Percentiles rank a stretch among this genome's conserved stretches.
These are phyloP conservation scores for Zosterops hypoxanthus DNA, from an alignment of 2,113 vertebrate species.

Conservation along the genomic window DNA sequence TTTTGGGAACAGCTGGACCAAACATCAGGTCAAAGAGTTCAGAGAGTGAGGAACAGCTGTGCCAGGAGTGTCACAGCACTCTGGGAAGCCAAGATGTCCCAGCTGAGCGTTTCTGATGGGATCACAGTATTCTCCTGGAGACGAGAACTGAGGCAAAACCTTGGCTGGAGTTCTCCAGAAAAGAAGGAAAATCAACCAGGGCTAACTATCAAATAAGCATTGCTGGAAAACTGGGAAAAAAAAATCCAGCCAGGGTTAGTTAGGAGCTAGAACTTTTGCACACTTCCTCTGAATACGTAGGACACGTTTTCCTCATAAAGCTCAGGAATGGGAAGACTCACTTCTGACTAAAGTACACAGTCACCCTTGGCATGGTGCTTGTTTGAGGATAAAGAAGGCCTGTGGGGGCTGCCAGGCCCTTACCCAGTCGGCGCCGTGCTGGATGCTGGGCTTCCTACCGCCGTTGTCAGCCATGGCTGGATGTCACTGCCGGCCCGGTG, in stretches of 20 bases:
- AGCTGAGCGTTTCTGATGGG: background rate
- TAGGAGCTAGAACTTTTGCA: background rate
- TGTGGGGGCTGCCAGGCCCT: background rate
- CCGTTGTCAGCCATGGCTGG: slow-evolving; percentile 67
- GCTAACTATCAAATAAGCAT: background rate
- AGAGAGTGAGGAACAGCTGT: background rate
- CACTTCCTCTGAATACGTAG: background rate
- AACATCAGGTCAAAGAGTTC: accelerated
- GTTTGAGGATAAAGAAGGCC: background rate
- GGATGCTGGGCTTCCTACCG: background rate
- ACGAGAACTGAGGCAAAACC: accelerated
- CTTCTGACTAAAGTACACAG: background rate
- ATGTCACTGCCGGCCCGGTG: background rate
- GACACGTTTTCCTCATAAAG: background rate
- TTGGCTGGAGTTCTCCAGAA: background rate
- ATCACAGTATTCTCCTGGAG: background rate
- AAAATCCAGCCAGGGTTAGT: too few species aligned
- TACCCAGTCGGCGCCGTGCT: slow-evolving; percentile 72
- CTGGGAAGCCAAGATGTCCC: background rate
- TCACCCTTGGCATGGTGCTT: accelerated
- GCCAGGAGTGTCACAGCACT: background rate
- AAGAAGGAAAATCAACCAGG: background rate
- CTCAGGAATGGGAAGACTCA: accelerated
- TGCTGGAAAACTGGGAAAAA: background rate
- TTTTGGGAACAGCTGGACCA: background rate